Percentiles rank a stretch among this genome's conserved stretches.
Evolutionary conservation across 1,140 invertebrate genomes (phyloP).

Genomic region (Platyura marginata): DNA sequence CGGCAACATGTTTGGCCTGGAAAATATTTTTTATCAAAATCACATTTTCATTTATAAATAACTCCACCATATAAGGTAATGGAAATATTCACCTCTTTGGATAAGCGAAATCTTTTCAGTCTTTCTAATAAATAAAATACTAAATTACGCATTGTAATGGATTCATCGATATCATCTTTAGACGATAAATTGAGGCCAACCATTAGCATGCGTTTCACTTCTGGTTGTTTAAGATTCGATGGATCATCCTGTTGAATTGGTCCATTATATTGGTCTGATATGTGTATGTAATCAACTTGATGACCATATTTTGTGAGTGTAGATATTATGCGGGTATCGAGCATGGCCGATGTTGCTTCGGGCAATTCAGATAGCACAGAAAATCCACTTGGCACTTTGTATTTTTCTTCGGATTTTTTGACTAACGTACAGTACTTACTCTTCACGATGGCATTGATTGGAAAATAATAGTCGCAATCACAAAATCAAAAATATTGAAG

Average conservation of each 20-base stretch:
- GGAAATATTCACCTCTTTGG: constrained; percentile 67
- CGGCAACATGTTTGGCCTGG: constrained; percentile 71
- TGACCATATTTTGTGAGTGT: constrained; percentile 72
- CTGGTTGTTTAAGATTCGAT: constrained; percentile 36
- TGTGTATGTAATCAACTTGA: constrained; percentile 88
- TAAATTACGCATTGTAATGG: constrained; percentile 66
- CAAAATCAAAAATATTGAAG: neutral
- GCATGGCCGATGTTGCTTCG: constrained; percentile 62
- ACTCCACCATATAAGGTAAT: no score
- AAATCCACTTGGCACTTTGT: constrained; percentile 62
- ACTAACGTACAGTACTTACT: constrained; percentile 77
- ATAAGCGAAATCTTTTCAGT: constrained; percentile 70
- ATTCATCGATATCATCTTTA: constrained; percentile 41
- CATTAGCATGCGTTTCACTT: constrained; percentile 62
- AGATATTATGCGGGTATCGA: constrained; percentile 62
- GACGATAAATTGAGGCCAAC: constrained; percentile 65
- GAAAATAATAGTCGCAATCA: no score
- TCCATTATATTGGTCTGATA: constrained; percentile 91
- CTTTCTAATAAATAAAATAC: constrained; percentile 88
- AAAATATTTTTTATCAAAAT: no score
- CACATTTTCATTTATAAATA: no score
- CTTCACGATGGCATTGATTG: constrained; percentile 26
- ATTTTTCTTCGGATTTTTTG: constrained; percentile 72
- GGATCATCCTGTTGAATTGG: constrained; percentile 62
- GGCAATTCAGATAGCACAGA: constrained; percentile 76